phyloP scores from a whole-genome alignment of 2,888 invertebrate species.

The Sipha maydis region DNA sequence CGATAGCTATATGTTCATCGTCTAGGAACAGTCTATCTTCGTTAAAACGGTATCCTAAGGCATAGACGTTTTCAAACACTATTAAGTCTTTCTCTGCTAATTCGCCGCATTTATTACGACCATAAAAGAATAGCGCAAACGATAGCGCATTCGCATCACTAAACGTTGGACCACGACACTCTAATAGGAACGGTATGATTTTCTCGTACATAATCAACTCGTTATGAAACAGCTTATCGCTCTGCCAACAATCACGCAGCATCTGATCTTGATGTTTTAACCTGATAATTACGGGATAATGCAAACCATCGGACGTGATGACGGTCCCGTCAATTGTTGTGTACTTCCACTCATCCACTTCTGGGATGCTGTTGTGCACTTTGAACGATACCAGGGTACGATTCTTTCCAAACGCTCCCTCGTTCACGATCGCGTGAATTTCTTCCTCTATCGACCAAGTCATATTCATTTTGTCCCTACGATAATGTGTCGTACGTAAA shows the following conservation, averaged over 20 bases:
- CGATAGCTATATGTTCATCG: conserved; percentile 62
- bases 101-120: conserved; percentile 31
- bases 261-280: background rate
- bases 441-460: conserved; percentile 22
- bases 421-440: background rate
- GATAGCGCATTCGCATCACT: conserved; percentile 3
- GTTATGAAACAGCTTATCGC: conserved; percentile 63
- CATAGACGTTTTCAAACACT: conserved; percentile 63
- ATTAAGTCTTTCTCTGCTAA: conserved; percentile 56
- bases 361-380: background rate
- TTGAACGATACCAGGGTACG: background rate
- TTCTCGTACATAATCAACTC: conserved; percentile 64
- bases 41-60: conserved; percentile 59
- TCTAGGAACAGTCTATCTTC: conserved; percentile 63
- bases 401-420: conserved; percentile 8
- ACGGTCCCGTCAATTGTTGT: background rate
- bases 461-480: background rate
- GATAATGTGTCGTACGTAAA: too few species aligned
- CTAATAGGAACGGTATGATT: conserved; percentile 63
- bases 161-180: background rate
- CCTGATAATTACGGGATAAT: background rate
- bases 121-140: conserved; percentile 63
- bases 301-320: background rate
- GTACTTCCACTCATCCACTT: background rate
- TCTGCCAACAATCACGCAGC: conserved; percentile 3